These are phyloP conservation scores for Silurus asotus DNA, from an alignment of 2,113 vertebrate genomes.

Conservation along the genomic window DNA sequence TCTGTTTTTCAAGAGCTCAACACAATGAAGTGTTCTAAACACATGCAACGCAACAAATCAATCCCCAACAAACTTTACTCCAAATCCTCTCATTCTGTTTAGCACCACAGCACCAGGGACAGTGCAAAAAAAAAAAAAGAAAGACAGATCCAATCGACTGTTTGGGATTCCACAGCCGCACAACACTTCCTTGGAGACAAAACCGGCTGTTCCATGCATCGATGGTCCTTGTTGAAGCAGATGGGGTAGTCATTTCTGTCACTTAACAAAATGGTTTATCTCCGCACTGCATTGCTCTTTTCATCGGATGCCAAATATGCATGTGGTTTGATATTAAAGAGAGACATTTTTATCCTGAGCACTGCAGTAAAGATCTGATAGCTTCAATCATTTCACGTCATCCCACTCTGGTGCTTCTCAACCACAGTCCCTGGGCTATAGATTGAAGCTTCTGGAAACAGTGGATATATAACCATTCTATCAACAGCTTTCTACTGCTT, in stretches of 20 bases:
- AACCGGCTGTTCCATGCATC: conserved; percentile 43
- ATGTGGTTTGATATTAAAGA: neutral
- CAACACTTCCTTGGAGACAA: conserved; percentile 24
- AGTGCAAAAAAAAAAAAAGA: neutral
- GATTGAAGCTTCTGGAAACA: neutral
- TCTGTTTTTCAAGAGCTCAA: conserved; percentile 15
- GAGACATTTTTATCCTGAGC: conserved; percentile 21
- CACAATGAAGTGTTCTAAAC: conserved; percentile 21
- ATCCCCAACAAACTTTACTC: conserved; percentile 18
- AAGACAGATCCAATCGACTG: conserved; percentile 29
- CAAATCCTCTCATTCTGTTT: conserved; percentile 21
- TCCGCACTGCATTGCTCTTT: conserved; percentile 6
- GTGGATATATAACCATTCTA: neutral
- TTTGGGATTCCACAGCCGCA: conserved; percentile 38
- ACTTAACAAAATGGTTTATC: conserved; percentile 30
- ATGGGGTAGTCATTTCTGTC: conserved; percentile 31
- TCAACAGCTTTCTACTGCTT: neutral
- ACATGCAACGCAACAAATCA: conserved; percentile 32
- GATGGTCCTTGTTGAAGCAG: conserved; percentile 34
- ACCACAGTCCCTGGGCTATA: neutral
- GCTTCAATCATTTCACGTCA: neutral
- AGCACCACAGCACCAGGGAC: conserved; percentile 25
- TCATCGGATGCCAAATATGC: conserved; percentile 12
- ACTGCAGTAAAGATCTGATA: neutral
- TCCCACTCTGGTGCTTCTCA: neutral